Percentiles rank a stretch among this genome's conserved stretches.
phyloP scores from a whole-genome alignment of 2,888 invertebrate species.

The Crossocerus cetratus region DNA sequence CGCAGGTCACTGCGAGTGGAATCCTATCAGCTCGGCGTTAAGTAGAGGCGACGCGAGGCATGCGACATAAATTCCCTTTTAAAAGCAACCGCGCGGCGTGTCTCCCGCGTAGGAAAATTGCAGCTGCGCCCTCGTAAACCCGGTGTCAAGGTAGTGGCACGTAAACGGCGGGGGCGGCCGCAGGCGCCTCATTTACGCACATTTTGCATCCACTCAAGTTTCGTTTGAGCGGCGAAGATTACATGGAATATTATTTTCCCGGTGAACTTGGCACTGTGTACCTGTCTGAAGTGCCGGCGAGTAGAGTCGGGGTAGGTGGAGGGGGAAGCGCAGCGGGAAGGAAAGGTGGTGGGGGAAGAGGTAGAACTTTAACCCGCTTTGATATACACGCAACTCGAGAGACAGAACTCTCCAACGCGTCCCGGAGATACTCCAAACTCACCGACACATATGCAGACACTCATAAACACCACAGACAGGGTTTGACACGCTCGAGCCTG shows the following conservation, averaged over 20 bases:
- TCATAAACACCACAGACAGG: too few relatives aligned
- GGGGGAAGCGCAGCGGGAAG: slow-evolving; percentile 11
- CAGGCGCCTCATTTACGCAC: slow-evolving; percentile 65
- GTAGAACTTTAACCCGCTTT: slow-evolving; percentile 54
- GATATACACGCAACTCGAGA: slow-evolving; percentile 51
- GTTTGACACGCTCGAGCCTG: too few relatives aligned
- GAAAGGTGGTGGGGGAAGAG: neutral
- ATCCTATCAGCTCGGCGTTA: too few relatives aligned
- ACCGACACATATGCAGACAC: slow-evolving; percentile 2
- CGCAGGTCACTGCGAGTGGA: too few relatives aligned
- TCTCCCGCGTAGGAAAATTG: too few relatives aligned
- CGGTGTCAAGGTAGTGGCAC: too few relatives aligned
- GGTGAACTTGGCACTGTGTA: slow-evolving; percentile 36
- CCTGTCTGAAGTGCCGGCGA: slow-evolving; percentile 20
- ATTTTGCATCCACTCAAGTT: slow-evolving; percentile 67
- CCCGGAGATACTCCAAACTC: slow-evolving; percentile 9
- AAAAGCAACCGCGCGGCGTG: too few relatives aligned
- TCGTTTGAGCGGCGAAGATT: slow-evolving; percentile 67
- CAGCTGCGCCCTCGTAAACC: too few relatives aligned
- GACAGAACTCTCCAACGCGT: neutral
- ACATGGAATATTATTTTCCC: slow-evolving; percentile 67
- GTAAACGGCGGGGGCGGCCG: slow-evolving; percentile 28
- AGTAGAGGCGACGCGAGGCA: too few relatives aligned
- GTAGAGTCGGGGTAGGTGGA: slow-evolving; percentile 30
- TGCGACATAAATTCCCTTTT: too few relatives aligned